Conservation (phyloP, 1,140 invertebrate species). For the Calliopsis andreniformis region DNA sequence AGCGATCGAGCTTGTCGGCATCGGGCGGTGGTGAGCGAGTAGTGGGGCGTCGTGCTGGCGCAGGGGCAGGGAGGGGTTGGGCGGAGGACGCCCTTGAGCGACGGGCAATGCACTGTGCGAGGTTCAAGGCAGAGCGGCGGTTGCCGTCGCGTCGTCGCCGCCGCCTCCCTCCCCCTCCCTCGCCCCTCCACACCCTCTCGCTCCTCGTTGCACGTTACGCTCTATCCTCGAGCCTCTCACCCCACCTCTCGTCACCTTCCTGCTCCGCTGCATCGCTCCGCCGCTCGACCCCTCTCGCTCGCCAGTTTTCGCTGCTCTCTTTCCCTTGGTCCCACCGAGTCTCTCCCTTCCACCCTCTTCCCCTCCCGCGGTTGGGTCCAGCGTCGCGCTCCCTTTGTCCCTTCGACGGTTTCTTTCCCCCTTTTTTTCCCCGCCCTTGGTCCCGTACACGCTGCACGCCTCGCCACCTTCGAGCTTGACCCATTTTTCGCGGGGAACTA, state of each 20-base stretch:
- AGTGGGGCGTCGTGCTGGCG: conserved; percentile 43
- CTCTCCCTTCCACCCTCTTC: not conserved
- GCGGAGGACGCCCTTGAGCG: conserved; percentile 81
- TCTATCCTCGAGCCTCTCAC: conserved; percentile 31
- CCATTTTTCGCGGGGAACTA: conserved; percentile 44
- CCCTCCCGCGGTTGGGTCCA: too few species aligned
- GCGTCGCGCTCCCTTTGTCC: too few species aligned
- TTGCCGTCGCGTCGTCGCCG: conserved; percentile 74
- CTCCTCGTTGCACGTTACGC: conserved; percentile 24
- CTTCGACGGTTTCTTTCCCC: too few species aligned
- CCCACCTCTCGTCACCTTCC: conserved; percentile 47
- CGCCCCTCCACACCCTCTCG: conserved; percentile 18
- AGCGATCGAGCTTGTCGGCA: conserved; percentile 55
- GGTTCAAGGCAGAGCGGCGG: conserved; percentile 82
- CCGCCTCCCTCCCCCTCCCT: conserved; percentile 41
- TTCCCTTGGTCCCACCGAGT: not conserved
- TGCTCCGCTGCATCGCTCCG: conserved; percentile 38
- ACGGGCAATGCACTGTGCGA: conserved; percentile 82
- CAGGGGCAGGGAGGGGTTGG: conserved; percentile 52
- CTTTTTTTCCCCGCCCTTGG: too few species aligned
- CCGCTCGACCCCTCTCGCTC: conserved; percentile 15
- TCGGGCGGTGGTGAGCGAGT: conserved; percentile 35
- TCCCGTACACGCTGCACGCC: too few species aligned
- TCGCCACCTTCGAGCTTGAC: conserved; percentile 51
- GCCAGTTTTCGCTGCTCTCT: conserved; percentile 28